A percentile compares a stretch with the other conserved stretches of the same genome.
phyloP scores from a whole-genome alignment of 2,113 vertebrate genomes.

The Casuarius casuarius region DNA sequence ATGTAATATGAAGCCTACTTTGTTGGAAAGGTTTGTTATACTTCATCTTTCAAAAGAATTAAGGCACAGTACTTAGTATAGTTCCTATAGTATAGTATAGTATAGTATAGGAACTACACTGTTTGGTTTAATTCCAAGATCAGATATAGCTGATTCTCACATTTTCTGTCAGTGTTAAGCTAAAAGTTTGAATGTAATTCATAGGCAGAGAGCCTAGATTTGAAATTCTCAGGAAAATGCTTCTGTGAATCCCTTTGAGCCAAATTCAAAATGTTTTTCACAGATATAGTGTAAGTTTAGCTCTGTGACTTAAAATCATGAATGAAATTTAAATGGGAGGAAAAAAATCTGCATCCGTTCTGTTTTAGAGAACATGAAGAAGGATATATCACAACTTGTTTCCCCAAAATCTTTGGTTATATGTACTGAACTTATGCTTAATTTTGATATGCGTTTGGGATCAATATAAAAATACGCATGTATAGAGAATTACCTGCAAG shows the following conservation, averaged over 20 bases:
- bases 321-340: background rate
- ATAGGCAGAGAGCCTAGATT: background rate
- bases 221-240: background rate
- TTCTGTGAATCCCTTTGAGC: background rate
- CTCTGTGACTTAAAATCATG: background rate
- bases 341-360: accelerated
- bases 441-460: background rate
- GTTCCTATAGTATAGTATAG: too few relatives aligned
- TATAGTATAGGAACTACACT: accelerated
- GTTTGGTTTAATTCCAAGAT: background rate
- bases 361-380: background rate
- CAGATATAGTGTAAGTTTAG: background rate
- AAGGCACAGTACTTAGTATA: background rate
- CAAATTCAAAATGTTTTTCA: background rate
- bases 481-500: background rate
- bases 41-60: background rate
- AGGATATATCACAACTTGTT: background rate
- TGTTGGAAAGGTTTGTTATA: background rate
- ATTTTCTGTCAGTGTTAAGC: background rate
- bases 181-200: background rate
- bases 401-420: background rate
- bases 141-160: background rate
- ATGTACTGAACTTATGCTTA: background rate
- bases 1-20: background rate
- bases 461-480: background rate